Percentiles rank a stretch among this genome's conserved stretches.
phyloP scores from a whole-genome alignment of 2,797 vertebrate species.

The Sciurus carolinensis region DNA sequence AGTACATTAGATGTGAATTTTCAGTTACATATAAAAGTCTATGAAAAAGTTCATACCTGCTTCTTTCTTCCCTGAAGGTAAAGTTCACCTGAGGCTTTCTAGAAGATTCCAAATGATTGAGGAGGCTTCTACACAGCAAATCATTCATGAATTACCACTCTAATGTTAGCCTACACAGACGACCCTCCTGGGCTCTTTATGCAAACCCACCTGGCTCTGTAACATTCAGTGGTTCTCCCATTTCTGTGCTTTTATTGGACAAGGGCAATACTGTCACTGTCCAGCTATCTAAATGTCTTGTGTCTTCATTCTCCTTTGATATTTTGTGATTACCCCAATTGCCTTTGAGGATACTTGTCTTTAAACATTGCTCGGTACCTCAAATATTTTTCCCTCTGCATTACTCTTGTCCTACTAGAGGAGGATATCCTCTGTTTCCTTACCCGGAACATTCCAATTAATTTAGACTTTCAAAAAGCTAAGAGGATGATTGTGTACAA shows the following conservation, averaged over 20 bases:
- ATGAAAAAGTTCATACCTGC: not conserved
- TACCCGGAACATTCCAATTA: not conserved
- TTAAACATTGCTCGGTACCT: not conserved
- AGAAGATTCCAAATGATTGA: not conserved
- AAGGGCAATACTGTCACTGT: not conserved
- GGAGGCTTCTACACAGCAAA: not conserved
- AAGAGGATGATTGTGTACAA: not conserved
- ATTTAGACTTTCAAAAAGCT: constrained; percentile 38
- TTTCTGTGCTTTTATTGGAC: not conserved
- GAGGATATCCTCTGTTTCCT: not conserved
- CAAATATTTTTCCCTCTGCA: not conserved
- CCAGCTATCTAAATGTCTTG: not conserved
- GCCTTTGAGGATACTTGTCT: not conserved
- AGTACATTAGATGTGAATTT: not conserved
- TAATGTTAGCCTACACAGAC: not conserved
- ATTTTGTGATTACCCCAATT: not conserved
- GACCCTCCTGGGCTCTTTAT: not conserved
- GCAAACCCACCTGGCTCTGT: not conserved
- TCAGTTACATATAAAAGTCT: not conserved
- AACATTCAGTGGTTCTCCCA: not conserved
- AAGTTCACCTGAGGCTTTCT: not conserved
- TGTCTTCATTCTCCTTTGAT: not conserved
- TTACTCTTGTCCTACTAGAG: not conserved
- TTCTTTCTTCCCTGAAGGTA: not conserved
- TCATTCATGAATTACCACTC: not conserved